Base-by-base conservation (phyloP, 2,797 vertebrate genomes). In the Schizothorax lantsangensis region DNA sequence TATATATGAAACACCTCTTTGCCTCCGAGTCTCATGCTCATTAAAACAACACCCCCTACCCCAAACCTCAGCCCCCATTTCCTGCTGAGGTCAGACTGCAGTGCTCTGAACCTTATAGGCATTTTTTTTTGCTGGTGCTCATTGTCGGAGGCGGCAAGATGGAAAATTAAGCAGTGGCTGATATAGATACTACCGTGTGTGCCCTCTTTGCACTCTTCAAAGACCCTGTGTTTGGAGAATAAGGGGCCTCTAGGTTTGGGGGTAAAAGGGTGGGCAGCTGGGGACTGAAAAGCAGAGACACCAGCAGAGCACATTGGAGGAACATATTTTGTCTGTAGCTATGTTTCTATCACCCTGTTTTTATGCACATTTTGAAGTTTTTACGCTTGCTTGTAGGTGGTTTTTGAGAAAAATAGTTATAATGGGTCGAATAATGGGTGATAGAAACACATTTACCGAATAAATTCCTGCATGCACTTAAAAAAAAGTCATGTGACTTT, bases 1-100 rank as follows among this genome's bases (percentile, higher is more conserved):
- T 94, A 94, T 93, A 94, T 92, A 93, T 92, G 92, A 93, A 94
- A 94, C 92, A 94, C 92, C 91, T 94, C 88, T 91, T 59, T 93
- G 89, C 91, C 90, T 91, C 90, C 88, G 84, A 92, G 90, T 86
- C 90, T 30, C 12, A 33, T 85, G 86, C 91, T 91, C 89, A 90
- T 95, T 93, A 93, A 94, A 93, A 85, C 87, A 89, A 89, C 88
- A 68, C 17, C 72, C 80, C 72, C 57, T 59, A 64, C 77, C 87
- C 87, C 88, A 82, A 62, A 91, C 82, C 88, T n/a, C 89, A 69
- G 86, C 83, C 38, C 62, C 66, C 80, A 85, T 92, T 90, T 90
- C 93, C 94, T 90, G 91, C 89, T 91, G 89, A 84, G 90, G 91
- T 91, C 88, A 91, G 85, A 81, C 83, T 87, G 43, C 83, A 49